Evolutionary conservation across 2,797 vertebrate species (phyloP).

Genomic region (Vespertilio murinus): DNA sequence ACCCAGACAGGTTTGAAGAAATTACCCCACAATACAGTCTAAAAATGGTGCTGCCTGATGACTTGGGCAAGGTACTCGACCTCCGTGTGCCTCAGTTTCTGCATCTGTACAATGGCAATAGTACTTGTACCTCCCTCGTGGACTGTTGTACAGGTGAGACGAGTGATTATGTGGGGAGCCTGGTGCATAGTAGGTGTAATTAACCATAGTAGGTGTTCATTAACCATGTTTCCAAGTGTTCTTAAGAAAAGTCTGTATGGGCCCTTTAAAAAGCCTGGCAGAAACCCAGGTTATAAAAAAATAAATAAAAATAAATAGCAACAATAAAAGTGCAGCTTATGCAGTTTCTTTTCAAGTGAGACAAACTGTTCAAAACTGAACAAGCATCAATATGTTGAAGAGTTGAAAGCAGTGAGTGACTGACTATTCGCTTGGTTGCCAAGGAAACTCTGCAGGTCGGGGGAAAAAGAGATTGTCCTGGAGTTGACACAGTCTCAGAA

Average conservation of each 20-base stretch:
- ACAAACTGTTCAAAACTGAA: conserved; percentile 60
- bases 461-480: not conserved
- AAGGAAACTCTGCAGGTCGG: conserved; percentile 55
- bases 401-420: conserved; percentile 25
- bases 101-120: not conserved
- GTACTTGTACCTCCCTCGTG: not conserved
- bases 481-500: not conserved
- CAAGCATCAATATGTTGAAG: conserved; percentile 56
- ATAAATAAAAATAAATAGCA: not conserved
- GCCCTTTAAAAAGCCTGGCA: conserved; percentile 64
- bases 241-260: not conserved
- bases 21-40: not conserved
- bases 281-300: conserved; percentile 2
- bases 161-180: not conserved
- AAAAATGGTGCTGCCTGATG: not conserved
- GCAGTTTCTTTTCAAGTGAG: conserved; percentile 72
- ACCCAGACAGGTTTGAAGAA: not conserved
- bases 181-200: not conserved
- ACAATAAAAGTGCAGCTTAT: conserved; percentile 59
- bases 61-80: not conserved
- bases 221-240: not conserved
- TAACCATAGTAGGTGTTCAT: too few species aligned
- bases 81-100: not conserved
- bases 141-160: not conserved
- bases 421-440: conserved; percentile 59